Evolutionary conservation across 1,140 invertebrate species (phyloP), one percentile per base, ranked within the genome.

Genomic region (Eciton burchellii): DNA sequence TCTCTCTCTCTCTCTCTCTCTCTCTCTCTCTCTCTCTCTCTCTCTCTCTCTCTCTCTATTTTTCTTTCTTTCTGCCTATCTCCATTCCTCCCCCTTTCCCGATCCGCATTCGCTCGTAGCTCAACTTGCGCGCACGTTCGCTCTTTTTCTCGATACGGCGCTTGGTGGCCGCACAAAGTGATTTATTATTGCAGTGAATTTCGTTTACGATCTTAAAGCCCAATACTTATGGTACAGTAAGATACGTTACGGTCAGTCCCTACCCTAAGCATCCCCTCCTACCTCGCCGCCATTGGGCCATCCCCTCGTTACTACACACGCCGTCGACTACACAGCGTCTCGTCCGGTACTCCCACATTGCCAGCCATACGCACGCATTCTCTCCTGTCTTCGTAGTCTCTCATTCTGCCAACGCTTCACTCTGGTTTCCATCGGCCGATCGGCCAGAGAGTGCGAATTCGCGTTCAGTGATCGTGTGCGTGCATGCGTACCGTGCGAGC

Each of bases 391-490:
- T 43, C 26, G 6, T 60, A 6, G 43, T 83, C 49, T 87, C 85
- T 85, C 71, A 72, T 81, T 77, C 79, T 26, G 68, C 56, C 85
- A 76, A 43, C 54, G 71, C 70, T 87, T 59, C 84, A 45, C 57
- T 63, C 74, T 62, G 57, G 65, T 63, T 19, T 68, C 68, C 57
- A 77, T 62, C 85, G 84, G 62, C 76, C 86, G 65, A 84, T 87
- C 85, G 71, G n/a, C n/a, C n/a, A 21, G 59, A 65, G 47, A 77
- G 71, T 71, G 82, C 82, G 83, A 88, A 86, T 84, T 84, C 82
- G 70, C 56, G 43, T 71, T 85, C 72, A 66, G 83, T 85, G 82
- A 83, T 66, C 77, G 82, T 57, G 71, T 52, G 83, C 65, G 74
- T 47, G 71, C 71, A 21, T 19, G 14, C 16, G 45, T 70, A 19